Evolutionary conservation across 2,888 invertebrate species (phyloP), one percentile per base, ranked within the genome.

Genomic region (Fragum fragum): DNA sequence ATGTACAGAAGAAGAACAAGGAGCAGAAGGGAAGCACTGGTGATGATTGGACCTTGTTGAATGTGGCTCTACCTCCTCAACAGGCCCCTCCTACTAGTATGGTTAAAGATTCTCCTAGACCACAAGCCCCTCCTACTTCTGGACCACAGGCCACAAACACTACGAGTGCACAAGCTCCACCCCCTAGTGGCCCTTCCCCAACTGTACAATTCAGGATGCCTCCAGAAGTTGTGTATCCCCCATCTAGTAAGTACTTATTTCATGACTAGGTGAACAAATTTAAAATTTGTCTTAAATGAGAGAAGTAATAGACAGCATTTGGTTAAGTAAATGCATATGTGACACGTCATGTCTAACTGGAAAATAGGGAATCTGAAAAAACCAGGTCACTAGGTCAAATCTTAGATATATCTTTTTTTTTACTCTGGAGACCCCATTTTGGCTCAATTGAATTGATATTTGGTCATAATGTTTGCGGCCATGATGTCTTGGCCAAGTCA

Each of bases 221-320:
- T 9, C 87, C 75, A 68, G 63, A 76, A 59, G 75, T 79, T 39
- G 81, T 76, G n/a, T 85, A 81, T 59, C 86, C 81, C n/a, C 88
- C 80, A 72, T 80, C 85, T 42, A 86, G 88, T 86, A 82, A 73
- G 81, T 75, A n/a, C n/a, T n/a, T n/a, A n/a, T n/a, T n/a, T n/a
- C n/a, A n/a, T n/a, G n/a, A n/a, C n/a, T n/a, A n/a, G n/a, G n/a
- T n/a, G n/a, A n/a, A n/a, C n/a, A n/a, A n/a, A n/a, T n/a, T n/a
- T n/a, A n/a, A n/a, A n/a, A n/a, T n/a, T n/a, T n/a, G n/a, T n/a
- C n/a, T n/a, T n/a, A n/a, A n/a, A n/a, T n/a, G n/a, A n/a, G n/a
- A n/a, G n/a, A n/a, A n/a, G n/a, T n/a, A n/a, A n/a, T n/a, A n/a
- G n/a, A n/a, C n/a, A n/a, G n/a, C n/a, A n/a, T n/a, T n/a, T n/a